Base-by-base conservation (phyloP, 2,888 invertebrate species). In the Lasioglossum figueresi region DNA sequence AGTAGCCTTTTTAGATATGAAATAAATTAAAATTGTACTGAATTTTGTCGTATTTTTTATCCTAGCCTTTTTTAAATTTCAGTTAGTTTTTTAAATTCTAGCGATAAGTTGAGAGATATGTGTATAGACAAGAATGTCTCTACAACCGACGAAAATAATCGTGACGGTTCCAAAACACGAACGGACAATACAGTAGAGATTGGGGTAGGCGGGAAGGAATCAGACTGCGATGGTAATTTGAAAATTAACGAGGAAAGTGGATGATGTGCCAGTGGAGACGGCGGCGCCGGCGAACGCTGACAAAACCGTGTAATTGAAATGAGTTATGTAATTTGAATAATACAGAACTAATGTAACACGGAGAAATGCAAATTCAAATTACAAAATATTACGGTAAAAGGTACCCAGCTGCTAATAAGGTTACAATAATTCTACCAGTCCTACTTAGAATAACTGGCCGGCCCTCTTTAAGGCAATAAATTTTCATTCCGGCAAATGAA, bases 121-220 rank as follows among this genome's bases (percentile, higher is more conserved):
- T 10, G 10, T 72, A 37, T 37, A n/a, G n/a, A 37, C 80, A 86
- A 85, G 85, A 84, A 84, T 80, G 72, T 72, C 75, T 75, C 70
- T 12, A 0, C 12, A 79, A 89, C 70, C 79, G 82, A 45, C 40
- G 79, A 68, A 82, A 87, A 88, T 80, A 82, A 87, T 83, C 78
- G 76, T 31, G 48, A 88, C 82, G 76, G 80, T 83, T 90, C 68
- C 70, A 71, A 56, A 84, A 88, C 76, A 68, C 37, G 78, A 78
- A 83, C 70, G 74, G 74, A 72, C 63, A 63, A 73, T 56, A 82
- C 48, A 72, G 68, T n/a, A 82, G 56, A 79, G 79, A 77, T 84
- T 74, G 87, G 76, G 66, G 59, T 27, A 75, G 66, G 80, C 56
- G 71, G 80, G 63, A 27, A 23, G 76, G 79, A 86, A 84, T 88